Evolutionary conservation across 1,140 invertebrate species (phyloP), one percentile per base, ranked within the genome.

Genomic region (Marisa cornuarietis): DNA sequence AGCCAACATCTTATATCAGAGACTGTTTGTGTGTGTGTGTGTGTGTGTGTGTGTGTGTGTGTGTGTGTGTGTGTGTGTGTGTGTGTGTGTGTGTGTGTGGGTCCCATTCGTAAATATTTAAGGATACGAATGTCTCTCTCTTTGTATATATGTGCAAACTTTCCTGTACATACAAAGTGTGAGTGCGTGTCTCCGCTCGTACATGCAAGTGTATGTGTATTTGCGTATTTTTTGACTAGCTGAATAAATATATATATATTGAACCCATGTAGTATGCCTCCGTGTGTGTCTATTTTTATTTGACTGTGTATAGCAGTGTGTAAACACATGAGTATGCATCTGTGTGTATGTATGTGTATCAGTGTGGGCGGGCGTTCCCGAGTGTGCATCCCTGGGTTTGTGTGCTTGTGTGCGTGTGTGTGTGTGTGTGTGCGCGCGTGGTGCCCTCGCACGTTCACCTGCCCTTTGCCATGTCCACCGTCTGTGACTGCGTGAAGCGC

Each of bases 281-380:
- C 42, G 69, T 42, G 69, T 42, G 69, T 42, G 69, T 71, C 31
- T 42, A 51, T 71, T 31, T 42, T 31, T 71, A 51, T 42, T 31
- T 71, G 26, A 16, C 6, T 71, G 31, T 71, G 69, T 71, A 51
- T 71, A 51, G 42, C 6, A 49, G 31, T 71, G 31, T 71, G 69
- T 71, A 51, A 49, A 26, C 42, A 51, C 52, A 51, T 71, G 69
- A 42, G 69, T 73, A n/a, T 52, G 18, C 10, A 18, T 73, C 2
- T 73, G 71, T 73, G 49, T 73, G 71, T 73, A 54, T 73, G 71
- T 73, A 54, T 73, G 71, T 73, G 71, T 73, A 54, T 73, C 49
- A n/a, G n/a, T 73, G 71, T 73, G 71, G 52, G 49, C 58, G 42
- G 51, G 71, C 58, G 71, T 73, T 49, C 24, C 20, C 52, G 71